Evolutionary conservation across 2,888 invertebrate genomes (phyloP).

Genomic region (Tanypteryx hageni): DNA sequence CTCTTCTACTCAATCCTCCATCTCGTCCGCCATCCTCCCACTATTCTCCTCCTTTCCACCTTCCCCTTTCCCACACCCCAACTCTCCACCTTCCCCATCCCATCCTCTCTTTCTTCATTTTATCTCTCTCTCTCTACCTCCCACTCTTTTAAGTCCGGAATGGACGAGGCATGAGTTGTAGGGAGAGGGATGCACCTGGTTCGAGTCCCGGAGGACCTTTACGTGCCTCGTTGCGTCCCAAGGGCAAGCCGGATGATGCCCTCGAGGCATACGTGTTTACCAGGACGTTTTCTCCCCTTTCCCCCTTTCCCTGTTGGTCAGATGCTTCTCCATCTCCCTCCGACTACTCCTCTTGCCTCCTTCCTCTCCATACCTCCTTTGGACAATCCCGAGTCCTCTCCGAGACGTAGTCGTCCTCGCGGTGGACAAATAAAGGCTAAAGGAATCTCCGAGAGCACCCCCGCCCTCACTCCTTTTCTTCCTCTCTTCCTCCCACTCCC

Average conservation of each 20-base stretch:
- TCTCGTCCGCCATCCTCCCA: not conserved
- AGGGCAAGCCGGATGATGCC: slow-evolving; percentile 53
- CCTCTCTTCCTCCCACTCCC: not conserved
- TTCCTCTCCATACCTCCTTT: slow-evolving; percentile 28
- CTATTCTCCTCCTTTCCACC: not conserved
- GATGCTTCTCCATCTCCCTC: not conserved
- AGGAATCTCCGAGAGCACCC: slow-evolving; percentile 27
- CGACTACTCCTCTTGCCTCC: not conserved
- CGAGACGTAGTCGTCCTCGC: slow-evolving; percentile 51
- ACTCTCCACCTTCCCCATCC: not conserved
- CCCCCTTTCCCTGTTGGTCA: not conserved
- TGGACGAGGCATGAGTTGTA: not conserved
- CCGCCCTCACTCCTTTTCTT: not conserved
- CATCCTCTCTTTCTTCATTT: not conserved
- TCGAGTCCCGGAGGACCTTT: slow-evolving; percentile 53
- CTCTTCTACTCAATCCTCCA: not conserved
- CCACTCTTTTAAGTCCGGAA: not conserved
- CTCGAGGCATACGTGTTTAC: slow-evolving; percentile 57
- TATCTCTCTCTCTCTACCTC: not conserved
- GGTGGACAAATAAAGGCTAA: slow-evolving; percentile 54
- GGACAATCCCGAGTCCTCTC: slow-evolving; percentile 47
- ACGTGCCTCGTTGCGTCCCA: not conserved
- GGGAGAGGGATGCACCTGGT: slow-evolving; percentile 41
- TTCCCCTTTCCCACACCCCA: not conserved
- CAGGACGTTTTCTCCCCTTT: not conserved